These are phyloP conservation scores for Campoletis sonorensis DNA, from an alignment of 1,140 invertebrate species.

Conservation along the genomic window DNA sequence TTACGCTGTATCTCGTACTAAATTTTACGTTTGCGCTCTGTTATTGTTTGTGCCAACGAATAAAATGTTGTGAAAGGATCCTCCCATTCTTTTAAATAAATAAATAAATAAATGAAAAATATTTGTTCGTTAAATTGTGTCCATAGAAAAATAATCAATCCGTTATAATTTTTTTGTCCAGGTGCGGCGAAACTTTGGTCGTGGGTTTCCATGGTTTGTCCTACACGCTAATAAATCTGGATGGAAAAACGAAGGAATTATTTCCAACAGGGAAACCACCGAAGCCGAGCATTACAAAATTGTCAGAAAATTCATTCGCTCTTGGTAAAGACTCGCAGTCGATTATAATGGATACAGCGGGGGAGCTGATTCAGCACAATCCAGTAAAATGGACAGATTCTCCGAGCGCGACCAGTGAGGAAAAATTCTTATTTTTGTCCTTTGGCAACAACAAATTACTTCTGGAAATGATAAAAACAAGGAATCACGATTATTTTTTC, in stretches of 20 bases:
- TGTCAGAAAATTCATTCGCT: conserved; percentile 85
- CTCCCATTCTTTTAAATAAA: no score
- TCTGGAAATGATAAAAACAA: background rate
- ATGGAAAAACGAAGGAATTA: conserved; percentile 85
- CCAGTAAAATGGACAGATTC: conserved; percentile 90
- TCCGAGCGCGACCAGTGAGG: conserved; percentile 83
- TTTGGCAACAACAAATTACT: background rate
- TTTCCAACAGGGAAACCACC: conserved; percentile 90
- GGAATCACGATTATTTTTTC: conserved; percentile 49
- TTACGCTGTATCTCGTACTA: no score
- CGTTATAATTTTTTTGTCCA: conserved; percentile 39
- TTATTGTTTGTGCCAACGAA: no score
- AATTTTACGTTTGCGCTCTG: no score
- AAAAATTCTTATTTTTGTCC: conserved; percentile 37
- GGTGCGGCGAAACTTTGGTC: conserved; percentile 72
- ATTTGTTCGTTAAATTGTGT: background rate
- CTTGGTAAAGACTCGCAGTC: conserved; percentile 90
- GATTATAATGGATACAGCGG: conserved; percentile 86
- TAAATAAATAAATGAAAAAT: background rate
- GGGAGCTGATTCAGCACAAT: conserved; percentile 82
- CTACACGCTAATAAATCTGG: conserved; percentile 70
- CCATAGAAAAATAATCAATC: background rate
- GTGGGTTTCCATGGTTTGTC: conserved; percentile 73
- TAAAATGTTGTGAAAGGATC: no score
- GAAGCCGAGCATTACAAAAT: conserved; percentile 89